Evolutionary conservation across 1,140 invertebrate genomes (phyloP).

Genomic region (Platyscapa corneri): DNA sequence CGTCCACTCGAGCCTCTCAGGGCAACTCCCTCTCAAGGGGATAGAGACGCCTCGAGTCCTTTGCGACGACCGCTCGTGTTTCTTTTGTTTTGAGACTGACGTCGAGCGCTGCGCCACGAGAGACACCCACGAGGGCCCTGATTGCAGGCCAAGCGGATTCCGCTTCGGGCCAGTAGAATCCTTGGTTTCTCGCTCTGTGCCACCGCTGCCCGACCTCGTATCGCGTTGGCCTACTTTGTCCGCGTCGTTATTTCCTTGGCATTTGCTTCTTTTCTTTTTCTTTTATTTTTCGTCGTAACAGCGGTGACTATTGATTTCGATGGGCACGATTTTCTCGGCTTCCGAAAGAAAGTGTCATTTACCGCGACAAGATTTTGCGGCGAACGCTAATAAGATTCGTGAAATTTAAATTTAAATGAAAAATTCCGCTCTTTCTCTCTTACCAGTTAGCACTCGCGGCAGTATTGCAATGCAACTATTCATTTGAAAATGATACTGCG

Average conservation of each 20-base stretch:
- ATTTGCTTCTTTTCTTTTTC: not conserved
- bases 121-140: not conserved
- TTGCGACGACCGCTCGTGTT: not conserved
- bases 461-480: too few species aligned
- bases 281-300: constrained; percentile 14
- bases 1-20: not conserved
- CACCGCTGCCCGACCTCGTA: not conserved
- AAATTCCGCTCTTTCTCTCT: too few species aligned
- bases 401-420: too few species aligned
- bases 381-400: too few species aligned
- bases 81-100: too few species aligned
- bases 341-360: too few species aligned
- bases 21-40: too few species aligned
- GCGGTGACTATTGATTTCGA: constrained; percentile 36
- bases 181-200: not conserved
- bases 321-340: too few species aligned
- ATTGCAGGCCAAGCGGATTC: not conserved
- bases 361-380: too few species aligned
- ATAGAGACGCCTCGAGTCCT: constrained; percentile 23
- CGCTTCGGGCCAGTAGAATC: not conserved
- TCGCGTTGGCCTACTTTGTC: not conserved
- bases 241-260: not conserved
- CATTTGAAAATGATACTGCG: too few species aligned
- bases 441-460: too few species aligned
- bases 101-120: too few species aligned